Base-by-base conservation (phyloP, 1,140 invertebrate genomes). In the Hylaeus volcanicus region DNA sequence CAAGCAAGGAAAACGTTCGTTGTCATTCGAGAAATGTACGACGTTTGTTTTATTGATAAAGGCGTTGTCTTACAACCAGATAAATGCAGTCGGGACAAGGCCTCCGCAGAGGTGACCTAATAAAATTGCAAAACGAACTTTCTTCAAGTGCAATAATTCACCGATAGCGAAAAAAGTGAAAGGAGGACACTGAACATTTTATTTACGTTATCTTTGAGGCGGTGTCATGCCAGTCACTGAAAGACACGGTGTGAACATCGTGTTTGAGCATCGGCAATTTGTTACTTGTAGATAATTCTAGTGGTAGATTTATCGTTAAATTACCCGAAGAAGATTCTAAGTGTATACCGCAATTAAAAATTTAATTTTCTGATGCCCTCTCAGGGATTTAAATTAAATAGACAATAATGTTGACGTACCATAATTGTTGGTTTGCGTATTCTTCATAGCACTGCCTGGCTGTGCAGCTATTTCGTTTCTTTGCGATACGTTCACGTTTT, bases 361-460 rank as follows among this genome's bases (percentile, higher is more conserved):
- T 26, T 26, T 26, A 26, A 26, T 26, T 26, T 26, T 26, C 26
- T 26, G 26, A 26, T 26, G 26, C 26, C 26, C 26, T 48, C 2
- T 12, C 65, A 8, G 2, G 37, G 58, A 43, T 66, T 66, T 65
- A 74, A 9, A 56, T 15, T 37, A 74, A 63, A 37, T 68, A 75
- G 12, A 73, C 5, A 60, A 60, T 45, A 48, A 26, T 51, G 71
- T 58, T 37, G 51, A 89, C 89, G n/a, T 89, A 90, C 89, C 89
- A 88, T 90, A 84, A 72, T 84, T 89, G 74, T 86, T 87, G 71
- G 61, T 90, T 88, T 84, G 82, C 81, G 86, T 87, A 86, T 90
- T 83, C 89, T 90, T 90, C 89, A 90, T 90, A 89, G 88, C 88
- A 89, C 83, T 77, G 82, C 58, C 72, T 88, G 83, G 71, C 58